phyloP scores from a whole-genome alignment of 2,113 vertebrate genomes.

The Pterophyllum scalare region DNA sequence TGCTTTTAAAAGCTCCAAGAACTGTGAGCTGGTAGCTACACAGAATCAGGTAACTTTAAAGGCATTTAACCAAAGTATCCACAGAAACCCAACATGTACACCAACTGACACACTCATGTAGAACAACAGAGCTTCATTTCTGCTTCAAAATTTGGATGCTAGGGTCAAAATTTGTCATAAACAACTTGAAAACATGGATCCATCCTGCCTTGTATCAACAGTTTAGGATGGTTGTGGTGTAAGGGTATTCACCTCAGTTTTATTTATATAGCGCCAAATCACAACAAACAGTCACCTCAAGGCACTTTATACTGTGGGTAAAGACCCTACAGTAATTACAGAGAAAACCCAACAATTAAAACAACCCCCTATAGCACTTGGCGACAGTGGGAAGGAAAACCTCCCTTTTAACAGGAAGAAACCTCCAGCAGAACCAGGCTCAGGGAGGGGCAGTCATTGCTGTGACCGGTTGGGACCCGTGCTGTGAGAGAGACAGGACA shows the following conservation, averaged over 20 bases:
- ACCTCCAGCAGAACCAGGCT: too few relatives aligned
- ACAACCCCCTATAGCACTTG: too few relatives aligned
- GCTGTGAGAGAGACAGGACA: too few relatives aligned
- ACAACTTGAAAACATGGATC: accelerated
- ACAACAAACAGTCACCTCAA: too few relatives aligned
- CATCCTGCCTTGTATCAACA: accelerated
- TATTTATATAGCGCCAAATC: too few relatives aligned
- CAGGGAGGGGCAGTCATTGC: too few relatives aligned
- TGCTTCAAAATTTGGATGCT: accelerated
- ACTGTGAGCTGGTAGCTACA: not conserved
- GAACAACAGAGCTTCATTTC: not conserved
- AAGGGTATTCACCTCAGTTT: not conserved
- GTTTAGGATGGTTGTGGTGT: not conserved
- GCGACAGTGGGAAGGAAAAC: too few relatives aligned
- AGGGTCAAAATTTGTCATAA: not conserved
- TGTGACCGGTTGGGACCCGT: too few relatives aligned
- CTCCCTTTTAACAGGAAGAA: too few relatives aligned
- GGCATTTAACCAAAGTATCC: not conserved
- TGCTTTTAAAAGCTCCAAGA: not conserved
- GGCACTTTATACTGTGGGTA: too few relatives aligned
- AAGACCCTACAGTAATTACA: too few relatives aligned
- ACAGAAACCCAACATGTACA: not conserved
- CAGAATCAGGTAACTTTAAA: not conserved
- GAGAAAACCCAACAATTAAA: too few relatives aligned
- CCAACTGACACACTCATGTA: not conserved